phyloP scores from a whole-genome alignment of 2,888 invertebrate species.

The Acleris literana region DNA sequence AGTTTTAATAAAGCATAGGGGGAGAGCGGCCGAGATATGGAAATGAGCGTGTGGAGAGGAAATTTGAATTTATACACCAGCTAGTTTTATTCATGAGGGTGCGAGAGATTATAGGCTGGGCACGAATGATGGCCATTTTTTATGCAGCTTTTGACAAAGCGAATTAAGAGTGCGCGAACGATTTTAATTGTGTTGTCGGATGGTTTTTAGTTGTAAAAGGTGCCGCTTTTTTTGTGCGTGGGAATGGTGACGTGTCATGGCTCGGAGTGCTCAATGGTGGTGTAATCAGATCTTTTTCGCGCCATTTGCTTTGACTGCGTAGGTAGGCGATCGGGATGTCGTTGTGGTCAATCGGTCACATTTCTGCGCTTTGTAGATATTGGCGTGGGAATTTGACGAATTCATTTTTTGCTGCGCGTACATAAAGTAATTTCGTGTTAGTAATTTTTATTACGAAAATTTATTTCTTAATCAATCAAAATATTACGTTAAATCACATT shows the following conservation, averaged over 20 bases:
- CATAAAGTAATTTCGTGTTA: not conserved
- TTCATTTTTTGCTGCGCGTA: not conserved
- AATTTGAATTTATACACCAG: slow-evolving; percentile 83
- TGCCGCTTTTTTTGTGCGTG: slow-evolving; percentile 42
- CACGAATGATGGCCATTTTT: slow-evolving; percentile 33
- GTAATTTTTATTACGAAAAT: not conserved
- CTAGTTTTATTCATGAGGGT: slow-evolving; percentile 81
- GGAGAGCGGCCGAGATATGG: slow-evolving; percentile 78
- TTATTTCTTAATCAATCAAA: not conserved
- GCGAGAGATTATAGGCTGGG: slow-evolving; percentile 41
- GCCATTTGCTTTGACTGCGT: slow-evolving; percentile 39
- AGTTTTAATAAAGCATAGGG: slow-evolving; percentile 81
- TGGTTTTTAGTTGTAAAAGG: slow-evolving; percentile 35
- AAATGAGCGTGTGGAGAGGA: slow-evolving; percentile 82
- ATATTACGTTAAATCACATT: too few species aligned
- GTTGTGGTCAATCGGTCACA: slow-evolving; percentile 40
- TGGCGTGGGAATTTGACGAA: slow-evolving; percentile 31
- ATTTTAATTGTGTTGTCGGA: slow-evolving; percentile 32
- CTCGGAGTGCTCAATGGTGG: slow-evolving; percentile 14
- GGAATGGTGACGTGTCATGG: slow-evolving; percentile 38
- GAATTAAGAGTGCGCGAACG: slow-evolving; percentile 37
- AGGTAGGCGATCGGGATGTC: slow-evolving; percentile 34
- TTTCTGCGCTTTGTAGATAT: slow-evolving; percentile 29
- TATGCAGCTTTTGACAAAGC: slow-evolving; percentile 31
- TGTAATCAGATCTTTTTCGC: slow-evolving; percentile 33